Conservation (phyloP, 2,797 vertebrate species). For the Smutsia temminckii region DNA sequence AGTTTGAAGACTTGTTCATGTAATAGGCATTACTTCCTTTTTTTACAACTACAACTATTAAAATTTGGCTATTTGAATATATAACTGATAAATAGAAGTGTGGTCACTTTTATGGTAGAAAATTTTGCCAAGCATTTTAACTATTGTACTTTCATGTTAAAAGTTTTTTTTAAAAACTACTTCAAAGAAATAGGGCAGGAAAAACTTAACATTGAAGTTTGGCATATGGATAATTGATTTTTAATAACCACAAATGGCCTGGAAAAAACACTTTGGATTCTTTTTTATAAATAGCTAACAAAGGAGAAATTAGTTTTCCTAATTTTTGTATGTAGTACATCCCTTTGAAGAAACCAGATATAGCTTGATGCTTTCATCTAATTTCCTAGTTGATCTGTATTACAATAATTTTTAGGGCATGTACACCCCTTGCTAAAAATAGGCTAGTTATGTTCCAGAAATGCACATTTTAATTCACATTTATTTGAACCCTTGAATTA, state of each 20-base stretch:
- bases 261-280: slow-evolving; percentile 41
- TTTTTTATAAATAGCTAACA: slow-evolving; percentile 32
- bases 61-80: not conserved
- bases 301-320: slow-evolving; percentile 35
- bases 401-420: not conserved
- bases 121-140: slow-evolving; percentile 7
- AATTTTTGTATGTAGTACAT: not conserved
- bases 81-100: not conserved
- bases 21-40: not conserved
- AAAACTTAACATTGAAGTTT: slow-evolving; percentile 31
- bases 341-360: slow-evolving; percentile 35
- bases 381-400: slow-evolving; percentile 32
- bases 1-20: slow-evolving; percentile 32
- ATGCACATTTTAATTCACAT: slow-evolving; percentile 7
- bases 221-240: not conserved
- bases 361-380: not conserved
- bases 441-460: not conserved
- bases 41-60: not conserved
- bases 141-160: not conserved
- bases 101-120: slow-evolving; percentile 28
- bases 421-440: not conserved
- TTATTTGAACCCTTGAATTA: not conserved
- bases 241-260: not conserved
- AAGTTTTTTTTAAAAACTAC: not conserved
- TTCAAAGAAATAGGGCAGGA: slow-evolving; percentile 41